Conservation (phyloP, 2,797 vertebrate species). For the Florisuga fusca region DNA sequence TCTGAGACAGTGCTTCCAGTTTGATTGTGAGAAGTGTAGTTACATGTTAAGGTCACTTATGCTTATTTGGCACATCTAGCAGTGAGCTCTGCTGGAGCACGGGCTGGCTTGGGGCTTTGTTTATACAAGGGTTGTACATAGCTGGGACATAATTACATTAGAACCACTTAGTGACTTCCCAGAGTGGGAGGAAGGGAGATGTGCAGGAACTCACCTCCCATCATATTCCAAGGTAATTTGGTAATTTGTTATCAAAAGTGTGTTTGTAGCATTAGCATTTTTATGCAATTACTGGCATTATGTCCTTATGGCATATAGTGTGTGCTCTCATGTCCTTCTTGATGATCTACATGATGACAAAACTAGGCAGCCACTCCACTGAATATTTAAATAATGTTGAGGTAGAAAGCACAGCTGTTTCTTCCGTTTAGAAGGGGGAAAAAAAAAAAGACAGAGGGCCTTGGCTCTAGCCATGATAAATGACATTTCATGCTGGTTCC, state of each 20-base stretch:
- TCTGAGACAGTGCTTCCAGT: background rate
- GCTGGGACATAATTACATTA: slow-evolving; percentile 19
- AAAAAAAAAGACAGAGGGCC: background rate
- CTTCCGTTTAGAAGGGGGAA: slow-evolving; percentile 17
- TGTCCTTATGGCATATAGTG: slow-evolving; percentile 32
- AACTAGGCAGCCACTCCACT: slow-evolving; percentile 42
- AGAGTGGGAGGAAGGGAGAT: background rate
- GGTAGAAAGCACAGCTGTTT: slow-evolving; percentile 63
- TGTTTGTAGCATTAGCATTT: slow-evolving; percentile 63
- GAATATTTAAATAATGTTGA: slow-evolving; percentile 60
- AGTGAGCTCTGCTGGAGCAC: background rate
- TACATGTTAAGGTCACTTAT: background rate
- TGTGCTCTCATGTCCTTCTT: slow-evolving; percentile 18
- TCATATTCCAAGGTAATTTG: slow-evolving; percentile 39
- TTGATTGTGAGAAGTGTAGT: background rate
- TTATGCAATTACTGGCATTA: slow-evolving; percentile 40
- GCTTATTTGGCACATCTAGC: background rate
- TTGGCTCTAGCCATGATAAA: slow-evolving; percentile 66
- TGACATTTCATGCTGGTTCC: slow-evolving; percentile 56
- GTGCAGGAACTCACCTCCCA: background rate
- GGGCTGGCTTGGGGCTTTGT: background rate
- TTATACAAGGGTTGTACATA: background rate
- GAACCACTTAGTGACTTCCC: slow-evolving; percentile 20
- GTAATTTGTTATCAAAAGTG: slow-evolving; percentile 62
- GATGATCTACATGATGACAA: slow-evolving; percentile 20